Base-by-base conservation (phyloP, 2,888 invertebrate genomes). In the Sturmia bella region DNA sequence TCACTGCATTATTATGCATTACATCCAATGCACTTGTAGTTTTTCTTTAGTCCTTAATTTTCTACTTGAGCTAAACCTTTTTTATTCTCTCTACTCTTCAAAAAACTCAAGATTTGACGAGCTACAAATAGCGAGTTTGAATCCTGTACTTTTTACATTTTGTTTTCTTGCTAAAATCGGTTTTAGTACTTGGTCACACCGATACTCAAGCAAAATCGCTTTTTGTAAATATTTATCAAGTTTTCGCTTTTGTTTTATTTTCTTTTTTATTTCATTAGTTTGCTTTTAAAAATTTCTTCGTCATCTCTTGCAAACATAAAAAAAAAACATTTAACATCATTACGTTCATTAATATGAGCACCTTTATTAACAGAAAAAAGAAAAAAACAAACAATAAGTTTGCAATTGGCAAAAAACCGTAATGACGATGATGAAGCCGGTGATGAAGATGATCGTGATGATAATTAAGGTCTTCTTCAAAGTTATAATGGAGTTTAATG, bases 201-300 rank as follows among this genome's bases (percentile, higher is more conserved):
- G 9, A 9, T 32, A 3, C 7, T 3, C 32, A 3, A 43, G 21
- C 56, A 39, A 57, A 39, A 19, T 39, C 6, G 5, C 12, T 66
- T 57, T 75, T 24, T 56, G 17, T 56, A 75, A 75, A 57, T 74
- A 64, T 64, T 64, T 64, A n/a, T 12, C 4, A 32, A 32, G n/a
- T 63, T 19, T 43, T 69, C 15, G 5, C 32, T 45, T 24, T 63
- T 32, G 15, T 59, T 41, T 39, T 19, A 6, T 11, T 19, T 24
- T 2, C 24, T 1, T 52, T 52, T 41, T 15, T 52, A 4, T 27
- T 56, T 43, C 15, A 52, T 61, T 50, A 39, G 11, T 39, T 27
- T 59, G 17, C 37, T 54, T 56, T 61, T 52, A 24, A 74, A 37
- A 19, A 56, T 74, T 78, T 72, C 73, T 66, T 59, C 43, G 41